Evolutionary conservation across 2,888 invertebrate genomes (phyloP).

Genomic region (Branchellion lobata): DNA sequence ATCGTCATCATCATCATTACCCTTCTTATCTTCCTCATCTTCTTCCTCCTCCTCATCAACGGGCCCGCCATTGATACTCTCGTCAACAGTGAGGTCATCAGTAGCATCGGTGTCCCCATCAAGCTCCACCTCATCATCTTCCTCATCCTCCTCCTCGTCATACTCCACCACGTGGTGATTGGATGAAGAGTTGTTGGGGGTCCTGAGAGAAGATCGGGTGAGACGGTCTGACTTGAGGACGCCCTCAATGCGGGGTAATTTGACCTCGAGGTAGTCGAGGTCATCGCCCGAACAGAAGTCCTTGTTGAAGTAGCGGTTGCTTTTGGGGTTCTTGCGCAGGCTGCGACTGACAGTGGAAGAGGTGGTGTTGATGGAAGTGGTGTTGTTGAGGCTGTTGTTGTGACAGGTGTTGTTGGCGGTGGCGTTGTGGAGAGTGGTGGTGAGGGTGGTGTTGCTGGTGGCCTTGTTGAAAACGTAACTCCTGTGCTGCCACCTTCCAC

Average conservation of each 20-base stretch:
- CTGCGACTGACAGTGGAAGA: background rate
- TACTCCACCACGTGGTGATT: background rate
- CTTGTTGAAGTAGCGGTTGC: conserved; percentile 16
- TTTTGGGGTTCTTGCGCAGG: conserved; percentile 22
- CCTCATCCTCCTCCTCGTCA: conserved; percentile 16
- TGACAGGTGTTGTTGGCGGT: too few species aligned
- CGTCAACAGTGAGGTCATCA: conserved; percentile 38
- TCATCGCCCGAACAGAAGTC: conserved; percentile 34
- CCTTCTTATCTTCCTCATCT: background rate
- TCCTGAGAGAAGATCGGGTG: conserved; percentile 23
- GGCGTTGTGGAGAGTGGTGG: too few species aligned
- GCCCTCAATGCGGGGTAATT: background rate
- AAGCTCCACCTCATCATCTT: background rate
- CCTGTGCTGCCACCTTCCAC: too few species aligned
- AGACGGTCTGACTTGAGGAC: conserved; percentile 6
- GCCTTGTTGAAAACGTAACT: too few species aligned
- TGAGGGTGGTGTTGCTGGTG: too few species aligned
- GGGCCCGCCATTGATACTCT: background rate
- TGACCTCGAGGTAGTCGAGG: conserved; percentile 15
- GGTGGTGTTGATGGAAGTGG: too few species aligned
- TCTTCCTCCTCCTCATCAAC: background rate
- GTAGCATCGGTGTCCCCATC: conserved; percentile 36
- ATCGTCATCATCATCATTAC: background rate
- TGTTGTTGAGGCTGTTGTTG: too few species aligned
- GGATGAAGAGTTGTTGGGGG: too few species aligned